Evolutionary conservation across 2,888 invertebrate species (phyloP), one percentile per base, ranked within the genome.

Genomic region (Drosophila mulleri): DNA sequence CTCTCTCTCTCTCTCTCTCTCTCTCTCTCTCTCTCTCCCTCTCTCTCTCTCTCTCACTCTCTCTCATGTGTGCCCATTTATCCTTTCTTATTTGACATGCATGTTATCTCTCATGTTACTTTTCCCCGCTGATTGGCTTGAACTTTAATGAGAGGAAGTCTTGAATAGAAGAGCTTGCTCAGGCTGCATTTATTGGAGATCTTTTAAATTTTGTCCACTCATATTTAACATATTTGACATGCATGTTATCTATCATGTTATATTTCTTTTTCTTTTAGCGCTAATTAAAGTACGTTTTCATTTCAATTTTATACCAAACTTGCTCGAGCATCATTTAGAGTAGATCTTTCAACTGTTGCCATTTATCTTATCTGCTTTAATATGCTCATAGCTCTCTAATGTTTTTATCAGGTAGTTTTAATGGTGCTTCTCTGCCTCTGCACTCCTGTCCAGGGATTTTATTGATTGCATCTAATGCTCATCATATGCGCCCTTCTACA

Each of bases 381-480:
- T 23, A 23, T 45, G 57, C 11, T 16, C 37, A 32, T 44, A 44
- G 20, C 39, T 50, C 16, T 41, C 41, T 29, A 20, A 20, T 29
- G 50, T 18, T 48, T 48, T n/a, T 16, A 56, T 58, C 63, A 57
- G 64, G 53, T 63, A 61, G 45, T 50, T 68, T 23, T 52, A 65
- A 65, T 69, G 59, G 64, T 50, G 41, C 48, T 50, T 12, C 32
- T 32, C 60, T 59, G 29, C 18, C 35, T 41, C 48, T 23, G 20
- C 29, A 18, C 29, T 63, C 37, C 23, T 53, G 67, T 50, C 47
- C 41, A 39, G 32, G 70, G 82, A 69, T 60, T 74, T 83, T 79
- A 83, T 86, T 83, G 83, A 86, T 83, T 86, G 64, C 69, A 83
- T 83, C 86, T 86, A 81, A 86, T 83, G 83, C 72, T 59, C 71